These are phyloP conservation scores for Physella acuta DNA, from an alignment of 1,140 invertebrate genomes.

Conservation along the genomic window DNA sequence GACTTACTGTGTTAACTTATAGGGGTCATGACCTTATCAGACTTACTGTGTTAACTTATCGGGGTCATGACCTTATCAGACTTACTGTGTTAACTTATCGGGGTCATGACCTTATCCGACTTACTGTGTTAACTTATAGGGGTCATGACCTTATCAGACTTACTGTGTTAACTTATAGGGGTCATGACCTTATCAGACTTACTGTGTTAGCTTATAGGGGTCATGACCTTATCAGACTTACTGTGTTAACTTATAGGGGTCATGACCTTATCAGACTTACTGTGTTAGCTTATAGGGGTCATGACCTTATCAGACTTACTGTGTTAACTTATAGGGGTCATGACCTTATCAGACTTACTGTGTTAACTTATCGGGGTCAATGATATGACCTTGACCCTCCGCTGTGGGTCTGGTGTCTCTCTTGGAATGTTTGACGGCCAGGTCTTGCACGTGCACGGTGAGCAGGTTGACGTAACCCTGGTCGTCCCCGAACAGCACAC, in stretches of 20 bases:
- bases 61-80: too few relatives aligned
- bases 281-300: not conserved
- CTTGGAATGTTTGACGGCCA: slow-evolving; percentile 54
- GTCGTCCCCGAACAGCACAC: slow-evolving; percentile 56
- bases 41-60: not conserved
- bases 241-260: not conserved
- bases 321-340: not conserved
- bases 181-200: not conserved
- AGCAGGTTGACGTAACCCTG: slow-evolving; percentile 56
- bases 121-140: not conserved
- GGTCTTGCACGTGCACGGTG: slow-evolving; percentile 51
- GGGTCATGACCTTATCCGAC: not conserved
- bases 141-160: not conserved
- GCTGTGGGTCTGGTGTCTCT: slow-evolving; percentile 40
- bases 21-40: too few relatives aligned
- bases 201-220: not conserved
- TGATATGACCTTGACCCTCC: slow-evolving; percentile 35
- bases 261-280: not conserved
- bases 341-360: too few relatives aligned
- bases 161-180: not conserved
- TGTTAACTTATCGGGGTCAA: slow-evolving; percentile 47
- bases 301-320: not conserved
- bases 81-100: not conserved
- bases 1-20: not conserved
- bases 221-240: not conserved